These are phyloP conservation scores for Oscheius sp. DNA, from an alignment of 2,888 invertebrate genomes.

Conservation along the genomic window DNA sequence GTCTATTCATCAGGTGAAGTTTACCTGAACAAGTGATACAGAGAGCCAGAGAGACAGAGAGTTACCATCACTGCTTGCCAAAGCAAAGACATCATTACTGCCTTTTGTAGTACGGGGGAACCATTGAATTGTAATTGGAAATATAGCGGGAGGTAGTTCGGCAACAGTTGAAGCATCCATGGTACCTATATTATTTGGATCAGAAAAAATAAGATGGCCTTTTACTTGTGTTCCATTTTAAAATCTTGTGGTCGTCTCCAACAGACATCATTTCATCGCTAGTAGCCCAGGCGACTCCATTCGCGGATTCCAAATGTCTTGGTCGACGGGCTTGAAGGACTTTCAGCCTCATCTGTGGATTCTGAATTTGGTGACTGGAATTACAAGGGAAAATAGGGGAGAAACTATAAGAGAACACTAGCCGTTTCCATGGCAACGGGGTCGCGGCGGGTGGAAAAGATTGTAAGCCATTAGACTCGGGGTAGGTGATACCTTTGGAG, in stretches of 20 bases:
- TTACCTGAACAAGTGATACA: conserved; percentile 77
- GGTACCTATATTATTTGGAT: conserved; percentile 26
- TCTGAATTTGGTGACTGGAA: no score
- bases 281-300: conserved; percentile 34
- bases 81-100: conserved; percentile 51
- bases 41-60: background rate
- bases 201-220: background rate
- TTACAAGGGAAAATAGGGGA: no score
- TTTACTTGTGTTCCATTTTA: conserved; percentile 75
- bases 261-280: conserved; percentile 79
- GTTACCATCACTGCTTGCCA: conserved; percentile 57
- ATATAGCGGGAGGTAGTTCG: conserved; percentile 46
- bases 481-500: no score
- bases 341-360: conserved; percentile 26
- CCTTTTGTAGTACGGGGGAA: conserved; percentile 50
- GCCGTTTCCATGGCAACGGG: no score
- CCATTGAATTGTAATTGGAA: conserved; percentile 53
- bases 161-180: conserved; percentile 49
- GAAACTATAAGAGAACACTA: no score
- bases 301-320: conserved; percentile 32
- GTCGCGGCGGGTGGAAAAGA: no score
- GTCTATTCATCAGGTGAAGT: conserved; percentile 88
- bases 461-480: no score
- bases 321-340: conserved; percentile 35
- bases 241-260: conserved; percentile 89